A percentile compares a stretch with the other conserved stretches of the same genome.
Conservation (phyloP, 2,888 invertebrate genomes). For the Ornithoptera alexandrae region DNA sequence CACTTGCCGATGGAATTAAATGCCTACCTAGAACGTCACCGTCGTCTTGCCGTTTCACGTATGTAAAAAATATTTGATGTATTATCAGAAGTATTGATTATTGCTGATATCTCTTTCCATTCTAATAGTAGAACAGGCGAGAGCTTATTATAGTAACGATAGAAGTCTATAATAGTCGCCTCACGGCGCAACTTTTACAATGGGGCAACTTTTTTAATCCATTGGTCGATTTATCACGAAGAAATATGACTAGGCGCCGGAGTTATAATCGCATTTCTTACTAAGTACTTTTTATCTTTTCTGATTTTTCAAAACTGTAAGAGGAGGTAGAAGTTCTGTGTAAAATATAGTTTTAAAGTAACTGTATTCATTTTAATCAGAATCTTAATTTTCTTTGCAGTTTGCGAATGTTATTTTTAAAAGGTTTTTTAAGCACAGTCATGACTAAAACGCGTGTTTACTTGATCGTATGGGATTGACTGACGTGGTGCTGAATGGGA, state of each 20-base stretch:
- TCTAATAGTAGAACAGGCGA: not conserved
- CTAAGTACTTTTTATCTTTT: constrained; percentile 18
- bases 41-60: too few relatives aligned
- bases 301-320: constrained; percentile 17
- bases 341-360: not conserved
- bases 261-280: constrained; percentile 23
- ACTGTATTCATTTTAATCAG: not conserved
- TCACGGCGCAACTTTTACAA: constrained; percentile 13
- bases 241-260: constrained; percentile 16
- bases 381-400: not conserved
- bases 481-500: too few relatives aligned
- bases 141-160: not conserved
- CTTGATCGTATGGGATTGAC: too few relatives aligned
- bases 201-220: constrained; percentile 22
- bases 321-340: not conserved
- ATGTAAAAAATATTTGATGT: too few relatives aligned
- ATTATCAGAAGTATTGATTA: not conserved
- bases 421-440: too few relatives aligned
- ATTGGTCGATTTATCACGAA: constrained; percentile 25
- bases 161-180: constrained; percentile 13
- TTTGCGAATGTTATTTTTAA: too few relatives aligned
- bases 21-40: too few relatives aligned
- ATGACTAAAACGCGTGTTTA: too few relatives aligned
- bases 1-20: too few relatives aligned
- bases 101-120: not conserved